Evolutionary conservation across 2,888 invertebrate species (phyloP).

Genomic region (Atherix ibis): DNA sequence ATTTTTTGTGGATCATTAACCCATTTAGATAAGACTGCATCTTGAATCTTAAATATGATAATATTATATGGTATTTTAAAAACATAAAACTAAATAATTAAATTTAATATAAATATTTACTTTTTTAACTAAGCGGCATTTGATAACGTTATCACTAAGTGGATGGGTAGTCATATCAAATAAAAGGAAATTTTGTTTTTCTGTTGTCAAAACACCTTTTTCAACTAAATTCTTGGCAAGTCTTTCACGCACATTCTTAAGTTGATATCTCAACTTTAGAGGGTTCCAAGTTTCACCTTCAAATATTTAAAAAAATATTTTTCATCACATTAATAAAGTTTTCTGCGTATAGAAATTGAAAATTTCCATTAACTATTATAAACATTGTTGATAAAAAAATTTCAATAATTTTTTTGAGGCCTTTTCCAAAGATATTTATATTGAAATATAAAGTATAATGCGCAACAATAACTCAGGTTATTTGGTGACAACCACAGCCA

Average conservation of each 20-base stretch:
- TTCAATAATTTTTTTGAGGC: not conserved
- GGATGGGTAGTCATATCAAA: conserved; percentile 99
- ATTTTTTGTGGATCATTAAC: conserved; percentile 95
- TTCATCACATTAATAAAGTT: conserved; percentile 1
- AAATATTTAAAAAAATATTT: conserved; percentile 22
- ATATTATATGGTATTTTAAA: conserved; percentile 3
- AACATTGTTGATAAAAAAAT: no score
- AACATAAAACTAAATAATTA: conserved; percentile 6
- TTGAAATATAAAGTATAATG: conserved; percentile 6
- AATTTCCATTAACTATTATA: no score
- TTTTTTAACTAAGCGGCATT: conserved; percentile 93
- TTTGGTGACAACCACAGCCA: no score
- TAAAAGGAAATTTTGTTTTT: conserved; percentile 97
- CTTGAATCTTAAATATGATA: conserved; percentile 64
- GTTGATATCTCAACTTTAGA: conserved; percentile 89
- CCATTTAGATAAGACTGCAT: conserved; percentile 90
- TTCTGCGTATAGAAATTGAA: no score
- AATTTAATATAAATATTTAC: conserved; percentile 32
- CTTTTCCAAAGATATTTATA: not conserved
- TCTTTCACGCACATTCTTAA: conserved; percentile 96
- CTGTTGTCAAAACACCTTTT: conserved; percentile 96
- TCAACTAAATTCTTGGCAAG: conserved; percentile 98
- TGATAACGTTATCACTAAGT: conserved; percentile 84
- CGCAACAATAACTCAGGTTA: no score
- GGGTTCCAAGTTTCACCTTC: conserved; percentile 99